Evolutionary conservation across 2,888 invertebrate genomes (phyloP).

Genomic region (Sabellastarte sp.): DNA sequence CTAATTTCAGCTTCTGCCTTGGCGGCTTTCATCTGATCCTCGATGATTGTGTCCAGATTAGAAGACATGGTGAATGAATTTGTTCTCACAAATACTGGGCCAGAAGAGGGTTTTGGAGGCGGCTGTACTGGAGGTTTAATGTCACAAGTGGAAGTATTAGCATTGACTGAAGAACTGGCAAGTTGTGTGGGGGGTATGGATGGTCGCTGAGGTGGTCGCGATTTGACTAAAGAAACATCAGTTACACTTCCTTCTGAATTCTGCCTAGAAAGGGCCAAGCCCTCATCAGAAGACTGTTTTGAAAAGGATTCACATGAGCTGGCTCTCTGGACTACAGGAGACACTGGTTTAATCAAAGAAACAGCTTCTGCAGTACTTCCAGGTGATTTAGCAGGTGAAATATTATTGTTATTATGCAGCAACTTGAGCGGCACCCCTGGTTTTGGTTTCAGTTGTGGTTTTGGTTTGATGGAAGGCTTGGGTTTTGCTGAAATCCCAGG

Average conservation of each 20-base stretch:
- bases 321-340: not conserved
- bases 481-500: not conserved
- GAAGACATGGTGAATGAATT: not conserved
- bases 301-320: not conserved
- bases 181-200: not conserved
- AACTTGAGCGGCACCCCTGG: slow-evolving; percentile 39
- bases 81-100: not conserved
- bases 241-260: not conserved
- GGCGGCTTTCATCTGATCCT: slow-evolving; percentile 24
- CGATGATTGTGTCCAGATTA: slow-evolving; percentile 31
- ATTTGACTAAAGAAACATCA: not conserved
- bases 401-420: no score
- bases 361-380: not conserved
- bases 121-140: not conserved
- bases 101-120: not conserved
- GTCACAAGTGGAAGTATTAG: not conserved
- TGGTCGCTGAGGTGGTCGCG: not conserved
- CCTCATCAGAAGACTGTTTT: no score
- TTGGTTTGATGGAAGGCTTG: slow-evolving; percentile 13
- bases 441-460: slow-evolving; percentile 39
- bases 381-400: slow-evolving; percentile 19
- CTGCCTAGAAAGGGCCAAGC: no score
- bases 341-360: not conserved
- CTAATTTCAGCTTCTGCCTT: not conserved
- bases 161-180: not conserved